Conservation (phyloP, 1,140 invertebrate species). For the Nautilus pompilius region DNA sequence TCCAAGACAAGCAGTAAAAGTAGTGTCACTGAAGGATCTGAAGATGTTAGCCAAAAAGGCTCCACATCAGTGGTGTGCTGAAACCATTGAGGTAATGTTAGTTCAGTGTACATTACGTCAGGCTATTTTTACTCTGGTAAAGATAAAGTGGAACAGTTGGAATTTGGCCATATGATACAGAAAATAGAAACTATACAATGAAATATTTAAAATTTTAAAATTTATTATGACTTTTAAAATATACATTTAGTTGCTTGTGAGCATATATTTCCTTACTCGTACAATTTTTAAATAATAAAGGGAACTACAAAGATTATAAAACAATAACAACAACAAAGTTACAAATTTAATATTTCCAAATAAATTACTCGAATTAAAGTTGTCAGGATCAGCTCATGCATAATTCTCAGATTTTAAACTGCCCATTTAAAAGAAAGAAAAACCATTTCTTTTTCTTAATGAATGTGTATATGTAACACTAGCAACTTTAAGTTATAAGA, state of each 20-base stretch:
- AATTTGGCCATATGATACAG: no score
- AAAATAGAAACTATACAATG: not conserved
- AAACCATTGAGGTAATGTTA: slow-evolving; percentile 61
- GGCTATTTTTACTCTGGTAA: not conserved
- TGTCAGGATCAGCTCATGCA: no score
- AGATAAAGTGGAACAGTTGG: not conserved
- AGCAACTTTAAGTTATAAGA: no score
- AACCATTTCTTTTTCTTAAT: no score
- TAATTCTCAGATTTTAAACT: no score
- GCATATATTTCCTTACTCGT: not conserved
- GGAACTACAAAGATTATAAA: no score
- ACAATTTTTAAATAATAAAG: not conserved
- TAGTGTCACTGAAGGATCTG: slow-evolving; percentile 72
- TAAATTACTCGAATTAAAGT: no score
- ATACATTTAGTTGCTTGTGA: not conserved
- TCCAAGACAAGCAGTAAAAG: slow-evolving; percentile 69
- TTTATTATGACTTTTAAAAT: not conserved
- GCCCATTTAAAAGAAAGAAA: no score
- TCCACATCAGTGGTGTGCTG: slow-evolving; percentile 77
- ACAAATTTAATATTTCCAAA: no score
- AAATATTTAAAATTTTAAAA: not conserved
- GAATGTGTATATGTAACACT: no score
- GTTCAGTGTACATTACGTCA: no score
- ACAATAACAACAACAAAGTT: no score
- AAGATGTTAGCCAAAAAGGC: slow-evolving; percentile 67